Conservation (phyloP, 2,888 invertebrate genomes). For the Yponomeuta sedellus region DNA sequence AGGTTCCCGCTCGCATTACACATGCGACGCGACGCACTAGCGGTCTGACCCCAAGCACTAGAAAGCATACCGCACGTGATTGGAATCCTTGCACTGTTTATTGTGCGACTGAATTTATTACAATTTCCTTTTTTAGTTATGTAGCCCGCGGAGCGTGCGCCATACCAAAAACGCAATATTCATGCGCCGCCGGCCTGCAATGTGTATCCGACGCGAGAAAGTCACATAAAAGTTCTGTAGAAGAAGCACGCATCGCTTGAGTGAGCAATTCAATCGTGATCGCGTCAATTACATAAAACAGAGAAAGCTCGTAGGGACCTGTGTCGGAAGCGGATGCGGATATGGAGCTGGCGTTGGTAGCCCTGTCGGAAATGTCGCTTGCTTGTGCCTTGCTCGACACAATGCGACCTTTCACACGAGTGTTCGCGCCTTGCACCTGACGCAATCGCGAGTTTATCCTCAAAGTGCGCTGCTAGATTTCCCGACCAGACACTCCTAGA, state of each 20-base stretch:
- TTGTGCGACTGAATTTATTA: neutral
- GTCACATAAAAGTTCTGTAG: constrained; percentile 13
- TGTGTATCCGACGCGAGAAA: neutral
- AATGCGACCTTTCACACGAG: constrained; percentile 49
- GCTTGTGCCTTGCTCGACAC: constrained; percentile 45
- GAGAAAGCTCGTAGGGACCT: constrained; percentile 54
- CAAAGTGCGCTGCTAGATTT: neutral
- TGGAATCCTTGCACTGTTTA: neutral
- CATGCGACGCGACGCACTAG: constrained; percentile 43
- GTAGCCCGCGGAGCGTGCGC: neutral
- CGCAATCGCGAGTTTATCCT: neutral
- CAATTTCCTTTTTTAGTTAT: constrained; percentile 4
- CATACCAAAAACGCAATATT: neutral
- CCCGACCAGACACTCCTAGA: too few species aligned
- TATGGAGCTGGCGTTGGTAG: constrained; percentile 43
- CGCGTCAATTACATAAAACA: constrained; percentile 42
- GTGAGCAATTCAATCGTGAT: constrained; percentile 12
- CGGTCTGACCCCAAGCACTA: constrained; percentile 39
- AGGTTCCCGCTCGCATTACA: constrained; percentile 48
- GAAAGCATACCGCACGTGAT: constrained; percentile 42
- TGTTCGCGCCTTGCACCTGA: constrained; percentile 23
- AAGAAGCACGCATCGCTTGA: constrained; percentile 22
- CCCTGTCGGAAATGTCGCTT: constrained; percentile 60
- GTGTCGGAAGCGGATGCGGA: constrained; percentile 68
- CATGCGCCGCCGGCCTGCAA: constrained; percentile 1